Percentiles rank a stretch among this genome's conserved stretches.
These are phyloP conservation scores for Orthonychiurus folsomi DNA, from an alignment of 2,888 invertebrate genomes.

Conservation along the genomic window DNA sequence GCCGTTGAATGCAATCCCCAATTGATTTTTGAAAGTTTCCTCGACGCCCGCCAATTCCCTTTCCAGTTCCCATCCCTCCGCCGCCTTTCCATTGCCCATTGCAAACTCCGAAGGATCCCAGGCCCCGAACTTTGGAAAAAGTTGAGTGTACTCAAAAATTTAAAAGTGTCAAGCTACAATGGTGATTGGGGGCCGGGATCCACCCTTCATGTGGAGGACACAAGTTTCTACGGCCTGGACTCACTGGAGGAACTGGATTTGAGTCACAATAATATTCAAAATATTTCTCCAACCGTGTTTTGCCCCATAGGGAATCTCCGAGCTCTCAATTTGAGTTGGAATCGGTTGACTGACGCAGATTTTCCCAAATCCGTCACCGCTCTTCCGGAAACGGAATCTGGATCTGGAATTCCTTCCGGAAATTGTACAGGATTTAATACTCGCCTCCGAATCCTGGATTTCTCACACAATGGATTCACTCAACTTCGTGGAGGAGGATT, in stretches of 20 bases:
- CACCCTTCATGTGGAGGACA: slow-evolving; percentile 64
- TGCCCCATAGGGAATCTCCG: slow-evolving; percentile 67
- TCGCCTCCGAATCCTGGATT: slow-evolving; percentile 63
- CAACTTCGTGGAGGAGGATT: slow-evolving; percentile 58
- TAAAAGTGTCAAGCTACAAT: slow-evolving; percentile 74
- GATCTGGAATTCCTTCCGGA: not conserved
- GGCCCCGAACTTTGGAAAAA: slow-evolving; percentile 21
- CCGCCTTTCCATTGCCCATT: slow-evolving; percentile 42
- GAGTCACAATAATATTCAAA: slow-evolving; percentile 68
- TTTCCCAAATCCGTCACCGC: slow-evolving; percentile 20
- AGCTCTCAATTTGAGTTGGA: slow-evolving; percentile 72
- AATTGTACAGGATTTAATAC: slow-evolving; percentile 3
- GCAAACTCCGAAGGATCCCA: slow-evolving; percentile 43
- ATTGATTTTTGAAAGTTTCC: slow-evolving; percentile 66
- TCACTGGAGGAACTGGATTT: slow-evolving; percentile 66
- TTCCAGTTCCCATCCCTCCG: slow-evolving; percentile 42
- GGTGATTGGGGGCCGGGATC: slow-evolving; percentile 64
- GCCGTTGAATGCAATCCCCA: slow-evolving; percentile 66
- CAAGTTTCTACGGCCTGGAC: slow-evolving; percentile 58
- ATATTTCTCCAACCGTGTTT: slow-evolving; percentile 58
- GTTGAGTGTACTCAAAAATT: slow-evolving; percentile 49
- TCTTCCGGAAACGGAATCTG: slow-evolving; percentile 32
- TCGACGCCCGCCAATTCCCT: slow-evolving; percentile 51
- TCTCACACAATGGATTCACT: slow-evolving; percentile 67
- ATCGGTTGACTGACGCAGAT: slow-evolving; percentile 63